Evolutionary conservation across 2,888 invertebrate genomes (phyloP).

Genomic region (Amphipyra tragopoginis): DNA sequence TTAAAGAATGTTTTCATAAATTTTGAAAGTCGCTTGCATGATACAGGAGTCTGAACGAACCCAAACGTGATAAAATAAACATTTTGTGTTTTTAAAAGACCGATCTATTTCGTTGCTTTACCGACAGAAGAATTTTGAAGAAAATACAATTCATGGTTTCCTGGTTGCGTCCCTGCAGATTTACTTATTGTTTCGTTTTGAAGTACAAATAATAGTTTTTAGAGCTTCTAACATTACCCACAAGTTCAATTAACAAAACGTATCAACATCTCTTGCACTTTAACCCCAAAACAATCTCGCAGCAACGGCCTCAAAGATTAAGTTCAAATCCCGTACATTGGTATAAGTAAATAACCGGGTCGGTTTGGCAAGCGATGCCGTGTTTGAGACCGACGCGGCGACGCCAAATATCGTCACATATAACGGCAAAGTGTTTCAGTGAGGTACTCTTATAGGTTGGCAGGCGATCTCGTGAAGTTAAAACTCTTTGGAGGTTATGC

Average conservation of each 20-base stretch:
- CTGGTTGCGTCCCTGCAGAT: too few relatives aligned
- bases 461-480: slow-evolving; percentile 7
- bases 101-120: too few relatives aligned
- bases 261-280: neutral
- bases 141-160: too few relatives aligned
- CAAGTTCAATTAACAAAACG: neutral
- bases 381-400: slow-evolving; percentile 35
- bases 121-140: too few relatives aligned
- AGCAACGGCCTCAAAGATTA: slow-evolving; percentile 9
- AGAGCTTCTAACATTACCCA: too few relatives aligned
- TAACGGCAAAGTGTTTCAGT: slow-evolving; percentile 41
- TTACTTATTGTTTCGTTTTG: too few relatives aligned
- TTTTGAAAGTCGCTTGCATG: too few relatives aligned
- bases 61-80: too few relatives aligned
- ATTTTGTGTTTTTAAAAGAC: too few relatives aligned
- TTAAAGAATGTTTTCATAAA: too few relatives aligned
- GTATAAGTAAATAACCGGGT: slow-evolving; percentile 33
- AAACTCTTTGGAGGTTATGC: slow-evolving; percentile 15
- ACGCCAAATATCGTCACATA: slow-evolving; percentile 49
- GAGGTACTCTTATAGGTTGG: slow-evolving; percentile 26
- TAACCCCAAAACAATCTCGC: neutral
- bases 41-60: too few relatives aligned
- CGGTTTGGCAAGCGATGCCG: slow-evolving; percentile 42
- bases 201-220: too few relatives aligned
- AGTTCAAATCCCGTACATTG: slow-evolving; percentile 4